These are phyloP conservation scores for Ichneumoninae sp. DNA, from an alignment of 2,888 invertebrate genomes.

Conservation along the genomic window DNA sequence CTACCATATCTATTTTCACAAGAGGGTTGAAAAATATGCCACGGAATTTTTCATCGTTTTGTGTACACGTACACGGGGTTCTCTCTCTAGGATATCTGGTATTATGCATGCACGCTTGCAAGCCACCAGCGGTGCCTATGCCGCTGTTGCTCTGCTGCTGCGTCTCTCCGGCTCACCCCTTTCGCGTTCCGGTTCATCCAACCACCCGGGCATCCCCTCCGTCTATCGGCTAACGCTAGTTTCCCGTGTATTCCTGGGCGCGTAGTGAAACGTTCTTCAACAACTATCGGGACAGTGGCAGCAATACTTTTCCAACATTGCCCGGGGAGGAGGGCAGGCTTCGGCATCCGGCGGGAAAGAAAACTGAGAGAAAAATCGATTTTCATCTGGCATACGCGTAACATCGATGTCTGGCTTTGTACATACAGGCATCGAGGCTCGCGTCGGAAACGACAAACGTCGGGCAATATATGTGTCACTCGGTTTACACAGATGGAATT, in stretches of 20 bases:
- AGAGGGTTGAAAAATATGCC: slow-evolving; percentile 42
- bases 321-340: not conserved
- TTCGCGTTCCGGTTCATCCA: slow-evolving; percentile 32
- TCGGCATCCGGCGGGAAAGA: not conserved
- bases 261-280: not conserved
- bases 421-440: not conserved
- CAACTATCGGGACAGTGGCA: not conserved
- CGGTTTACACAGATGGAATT: slow-evolving; percentile 30
- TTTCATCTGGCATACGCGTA: slow-evolving; percentile 1
- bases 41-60: slow-evolving; percentile 43
- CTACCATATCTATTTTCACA: slow-evolving; percentile 1
- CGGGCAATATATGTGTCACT: slow-evolving; percentile 15
- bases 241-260: slow-evolving; percentile 14
- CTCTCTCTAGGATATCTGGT: slow-evolving; percentile 46
- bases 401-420: not conserved
- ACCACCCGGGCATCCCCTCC: not conserved
- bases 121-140: not conserved
- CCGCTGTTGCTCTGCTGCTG: slow-evolving; percentile 25
- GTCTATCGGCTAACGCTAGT: slow-evolving; percentile 16
- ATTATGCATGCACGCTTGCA: slow-evolving; percentile 58
- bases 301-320: slow-evolving; percentile 3
- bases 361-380: slow-evolving; percentile 26
- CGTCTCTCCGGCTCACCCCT: slow-evolving; percentile 11
- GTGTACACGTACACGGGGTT: slow-evolving; percentile 14
- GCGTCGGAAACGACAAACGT: slow-evolving; percentile 24